Evolutionary conservation across 2,888 invertebrate genomes (phyloP).

Genomic region (Cotesia congregata): DNA sequence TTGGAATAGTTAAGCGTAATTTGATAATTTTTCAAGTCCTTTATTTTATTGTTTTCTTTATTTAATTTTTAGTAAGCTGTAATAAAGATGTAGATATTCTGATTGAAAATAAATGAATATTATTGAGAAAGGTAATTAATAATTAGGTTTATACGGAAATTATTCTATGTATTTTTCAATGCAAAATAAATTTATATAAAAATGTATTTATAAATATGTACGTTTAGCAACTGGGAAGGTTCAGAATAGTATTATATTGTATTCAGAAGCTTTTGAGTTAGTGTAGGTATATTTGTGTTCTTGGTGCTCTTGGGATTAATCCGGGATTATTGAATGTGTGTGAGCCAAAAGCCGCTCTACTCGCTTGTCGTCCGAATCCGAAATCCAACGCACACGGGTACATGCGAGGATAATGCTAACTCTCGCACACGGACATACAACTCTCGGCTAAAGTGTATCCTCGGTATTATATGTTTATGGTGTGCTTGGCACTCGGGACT

Average conservation of each 20-base stretch:
- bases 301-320: constrained; percentile 62
- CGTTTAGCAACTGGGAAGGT: neutral
- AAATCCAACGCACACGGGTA: constrained; percentile 68
- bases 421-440: constrained; percentile 43
- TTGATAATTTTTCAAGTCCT: neutral
- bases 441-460: constrained; percentile 24
- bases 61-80: neutral
- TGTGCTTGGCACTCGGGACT: no score
- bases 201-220: neutral
- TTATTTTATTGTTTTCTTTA: neutral
- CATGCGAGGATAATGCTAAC: constrained; percentile 62
- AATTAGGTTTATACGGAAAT: no score
- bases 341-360: constrained; percentile 46
- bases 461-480: neutral
- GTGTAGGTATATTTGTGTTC: constrained; percentile 4
- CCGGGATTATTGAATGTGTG: constrained; percentile 66
- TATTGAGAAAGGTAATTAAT: no score
- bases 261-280: constrained; percentile 13
- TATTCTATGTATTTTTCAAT: no score
- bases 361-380: constrained; percentile 63
- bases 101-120: no score
- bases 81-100: no score
- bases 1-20: neutral
- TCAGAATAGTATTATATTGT: no score
- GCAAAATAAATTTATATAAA: no score